These are phyloP conservation scores for Sepioteuthis lessoniana DNA, from an alignment of 2,888 invertebrate genomes.

Conservation along the genomic window DNA sequence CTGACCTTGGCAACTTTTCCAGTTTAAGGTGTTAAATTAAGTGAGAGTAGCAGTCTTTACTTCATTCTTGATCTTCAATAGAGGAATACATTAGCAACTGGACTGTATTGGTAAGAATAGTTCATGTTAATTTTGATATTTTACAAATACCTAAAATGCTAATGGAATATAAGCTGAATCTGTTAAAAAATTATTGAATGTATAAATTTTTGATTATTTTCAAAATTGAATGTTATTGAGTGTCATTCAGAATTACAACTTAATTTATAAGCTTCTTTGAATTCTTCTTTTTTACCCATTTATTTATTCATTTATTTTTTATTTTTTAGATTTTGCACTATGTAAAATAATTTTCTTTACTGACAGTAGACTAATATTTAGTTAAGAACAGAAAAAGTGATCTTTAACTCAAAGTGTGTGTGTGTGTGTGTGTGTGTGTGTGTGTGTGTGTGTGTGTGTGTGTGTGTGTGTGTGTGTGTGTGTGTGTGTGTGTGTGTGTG, in stretches of 20 bases:
- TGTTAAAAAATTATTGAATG: background rate
- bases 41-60: background rate
- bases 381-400: background rate
- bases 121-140: background rate
- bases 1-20: slow-evolving; percentile 25
- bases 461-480: too few relatives aligned
- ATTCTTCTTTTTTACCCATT: background rate
- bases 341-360: background rate
- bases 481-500: too few relatives aligned
- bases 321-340: too few relatives aligned
- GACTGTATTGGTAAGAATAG: background rate
- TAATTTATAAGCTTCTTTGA: background rate
- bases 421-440: too few relatives aligned
- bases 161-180: background rate
- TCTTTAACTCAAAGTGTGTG: background rate
- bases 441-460: too few relatives aligned
- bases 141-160: background rate
- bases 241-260: background rate
- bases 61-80: background rate
- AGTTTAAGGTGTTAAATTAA: background rate
- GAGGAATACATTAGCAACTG: background rate
- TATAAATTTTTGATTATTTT: background rate
- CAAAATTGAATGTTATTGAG: background rate
- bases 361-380: background rate
- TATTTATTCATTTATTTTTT: background rate